phyloP scores from a whole-genome alignment of 2,113 vertebrate species.

The Sphyrna mokarran region DNA sequence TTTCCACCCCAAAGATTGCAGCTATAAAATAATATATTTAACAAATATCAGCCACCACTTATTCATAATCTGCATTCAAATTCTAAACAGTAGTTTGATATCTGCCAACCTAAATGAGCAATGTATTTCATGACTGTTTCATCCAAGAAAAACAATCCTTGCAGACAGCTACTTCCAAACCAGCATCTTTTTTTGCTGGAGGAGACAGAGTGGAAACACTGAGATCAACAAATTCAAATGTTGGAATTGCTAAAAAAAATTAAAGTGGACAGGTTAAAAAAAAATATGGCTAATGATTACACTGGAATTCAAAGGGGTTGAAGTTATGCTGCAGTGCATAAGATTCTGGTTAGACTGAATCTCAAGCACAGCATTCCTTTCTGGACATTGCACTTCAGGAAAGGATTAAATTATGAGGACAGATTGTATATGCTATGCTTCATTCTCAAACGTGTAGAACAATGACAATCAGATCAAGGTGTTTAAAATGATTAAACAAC shows the following conservation, averaged over 20 bases:
- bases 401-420: not conserved
- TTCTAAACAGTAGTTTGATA: not conserved
- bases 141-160: not conserved
- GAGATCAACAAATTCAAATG: not conserved
- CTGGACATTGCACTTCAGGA: not conserved
- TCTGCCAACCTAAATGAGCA: not conserved
- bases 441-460: not conserved
- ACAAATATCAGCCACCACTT: not conserved
- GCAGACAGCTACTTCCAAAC: not conserved
- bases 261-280: not conserved
- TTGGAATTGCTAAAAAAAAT: not conserved
- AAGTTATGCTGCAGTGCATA: not conserved
- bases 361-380: not conserved
- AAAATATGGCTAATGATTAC: not conserved
- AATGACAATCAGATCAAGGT: not conserved
- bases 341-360: not conserved
- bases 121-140: not conserved
- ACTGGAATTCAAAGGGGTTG: not conserved
- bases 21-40: not conserved
- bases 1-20: not conserved
- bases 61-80: not conserved
- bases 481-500: not conserved
- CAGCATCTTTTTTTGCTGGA: not conserved
- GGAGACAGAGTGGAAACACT: not conserved
- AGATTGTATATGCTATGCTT: not conserved